Evolutionary conservation across 2,888 invertebrate genomes (phyloP), one percentile per base, ranked within the genome.

Genomic region (Drosophila vallismaia): DNA sequence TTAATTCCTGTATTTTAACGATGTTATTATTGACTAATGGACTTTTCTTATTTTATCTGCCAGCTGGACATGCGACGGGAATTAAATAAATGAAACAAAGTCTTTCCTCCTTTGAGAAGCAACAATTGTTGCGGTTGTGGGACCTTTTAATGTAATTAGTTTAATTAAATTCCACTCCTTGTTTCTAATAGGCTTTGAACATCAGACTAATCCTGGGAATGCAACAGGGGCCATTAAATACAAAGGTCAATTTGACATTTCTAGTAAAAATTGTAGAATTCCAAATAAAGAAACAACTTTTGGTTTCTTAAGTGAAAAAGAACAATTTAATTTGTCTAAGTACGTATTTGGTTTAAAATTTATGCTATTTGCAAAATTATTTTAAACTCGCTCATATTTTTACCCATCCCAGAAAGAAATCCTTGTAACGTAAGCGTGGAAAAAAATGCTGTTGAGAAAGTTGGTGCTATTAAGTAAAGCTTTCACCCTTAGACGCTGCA

Each of bases 401-500:
- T 10, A 4, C 8, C 33, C 6, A 4, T 28, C 6, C 5, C 5
- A 28, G 33, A 33, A 6, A n/a, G 2, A 5, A 36, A 36, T 36
- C 36, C 36, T 12, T 36, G 36, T 12, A 12, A 36, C n/a, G 36
- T 36, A 36, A 36, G 36, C 12, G 36, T 36, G 9, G 19, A 42
- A 38, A 57, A 42, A 57, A 68, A 54, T 24, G 57, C 7, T 57
- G 19, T 45, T 53, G 12, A 36, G 51, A 68, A 68, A 53, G 69
- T 68, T 57, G 53, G 48, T 58, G 50, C 69, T 58, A 38, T 57
- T 67, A 57, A 49, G 57, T 44, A 49, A 40, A 40, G 57, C 68
- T 49, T 44, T 36, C 7, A 2, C 9, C 19, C 3, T 9, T 8
- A 57, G 38, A 45, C 19, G 9, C 24, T 40, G n/a, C 19, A 5